phyloP scores from a whole-genome alignment of 1,140 invertebrate genomes.

The Dolichoris vasculosae region DNA sequence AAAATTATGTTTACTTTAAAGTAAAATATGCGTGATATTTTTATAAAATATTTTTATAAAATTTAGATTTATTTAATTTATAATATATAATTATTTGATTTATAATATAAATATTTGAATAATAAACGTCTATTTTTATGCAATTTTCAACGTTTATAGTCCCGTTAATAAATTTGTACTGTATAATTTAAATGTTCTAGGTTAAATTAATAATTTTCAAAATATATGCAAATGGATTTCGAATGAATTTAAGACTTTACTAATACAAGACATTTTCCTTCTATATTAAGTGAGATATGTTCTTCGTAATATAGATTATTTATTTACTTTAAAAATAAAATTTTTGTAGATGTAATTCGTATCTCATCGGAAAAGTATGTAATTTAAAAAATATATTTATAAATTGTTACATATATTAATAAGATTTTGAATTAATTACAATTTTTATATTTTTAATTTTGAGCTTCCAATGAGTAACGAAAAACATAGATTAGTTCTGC shows the following conservation, averaged over 20 bases:
- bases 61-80: background rate
- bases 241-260: constrained; percentile 46
- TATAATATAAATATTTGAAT: background rate
- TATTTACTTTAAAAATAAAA: constrained; percentile 14
- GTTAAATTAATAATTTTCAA: background rate
- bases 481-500: constrained; percentile 1
- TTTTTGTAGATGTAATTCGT: constrained; percentile 27
- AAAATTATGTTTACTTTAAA: background rate
- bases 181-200: background rate
- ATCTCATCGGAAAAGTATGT: constrained; percentile 26
- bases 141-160: background rate
- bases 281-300: constrained; percentile 12
- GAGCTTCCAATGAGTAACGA: constrained; percentile 32
- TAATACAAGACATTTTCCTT: constrained; percentile 46
- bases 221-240: constrained; percentile 29
- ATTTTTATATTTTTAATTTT: constrained; percentile 4
- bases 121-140: background rate
- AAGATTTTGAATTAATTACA: background rate
- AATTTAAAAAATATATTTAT: background rate
- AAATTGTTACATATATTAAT: background rate
- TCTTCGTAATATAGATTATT: constrained; percentile 33
- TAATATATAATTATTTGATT: too few species aligned
- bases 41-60: too few species aligned
- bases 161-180: background rate
- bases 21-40: background rate